Conservation (phyloP, 1,140 invertebrate genomes). For the Neomicropteryx cornuta region DNA sequence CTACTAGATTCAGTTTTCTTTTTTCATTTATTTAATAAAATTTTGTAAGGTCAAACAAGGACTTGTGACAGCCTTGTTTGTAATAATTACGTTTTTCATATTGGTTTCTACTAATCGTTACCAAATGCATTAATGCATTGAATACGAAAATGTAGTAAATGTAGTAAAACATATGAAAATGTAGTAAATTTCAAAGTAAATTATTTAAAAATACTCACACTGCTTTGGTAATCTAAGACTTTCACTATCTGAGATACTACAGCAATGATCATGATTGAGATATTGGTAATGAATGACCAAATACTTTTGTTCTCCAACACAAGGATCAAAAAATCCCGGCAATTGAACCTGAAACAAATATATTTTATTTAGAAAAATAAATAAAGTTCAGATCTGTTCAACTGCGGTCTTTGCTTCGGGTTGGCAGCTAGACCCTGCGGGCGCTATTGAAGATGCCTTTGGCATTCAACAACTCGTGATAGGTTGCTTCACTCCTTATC, state of each 20-base stretch:
- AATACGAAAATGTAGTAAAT: too few species aligned
- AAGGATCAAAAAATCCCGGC: constrained; percentile 95
- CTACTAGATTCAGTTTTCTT: too few species aligned
- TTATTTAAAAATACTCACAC: not conserved
- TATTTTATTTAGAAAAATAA: constrained; percentile 11
- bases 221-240: constrained; percentile 58
- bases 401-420: too few species aligned
- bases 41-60: too few species aligned
- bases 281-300: constrained; percentile 82
- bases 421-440: too few species aligned
- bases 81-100: too few species aligned
- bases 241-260: constrained; percentile 71
- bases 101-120: too few species aligned
- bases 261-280: constrained; percentile 63
- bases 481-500: not conserved
- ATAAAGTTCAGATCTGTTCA: constrained; percentile 7
- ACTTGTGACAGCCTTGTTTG: too few species aligned
- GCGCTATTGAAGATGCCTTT: constrained; percentile 3
- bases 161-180: too few species aligned
- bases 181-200: not conserved
- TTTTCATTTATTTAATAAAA: too few species aligned
- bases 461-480: not conserved
- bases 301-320: constrained; percentile 85
- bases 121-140: too few species aligned
- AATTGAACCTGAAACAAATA: constrained; percentile 69